Conservation (phyloP, 92 coral and sea anemone genomes). For the Epizoanthus ramosus region DNA sequence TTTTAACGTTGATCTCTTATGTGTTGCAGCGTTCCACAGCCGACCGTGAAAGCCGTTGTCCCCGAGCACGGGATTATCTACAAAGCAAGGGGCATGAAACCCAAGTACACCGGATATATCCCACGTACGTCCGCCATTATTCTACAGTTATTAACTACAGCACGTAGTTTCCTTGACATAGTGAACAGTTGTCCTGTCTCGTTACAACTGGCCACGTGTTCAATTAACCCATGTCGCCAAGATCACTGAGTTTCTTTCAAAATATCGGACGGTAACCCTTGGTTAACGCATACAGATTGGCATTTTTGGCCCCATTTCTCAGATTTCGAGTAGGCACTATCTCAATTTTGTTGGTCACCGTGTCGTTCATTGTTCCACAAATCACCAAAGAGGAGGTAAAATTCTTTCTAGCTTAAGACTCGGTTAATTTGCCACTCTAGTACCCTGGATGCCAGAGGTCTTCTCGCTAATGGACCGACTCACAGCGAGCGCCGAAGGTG, state of each 20-base stretch:
- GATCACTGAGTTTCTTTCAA: background rate
- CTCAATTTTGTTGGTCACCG: too few relatives aligned
- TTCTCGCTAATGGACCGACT: too few relatives aligned
- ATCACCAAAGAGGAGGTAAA: too few relatives aligned
- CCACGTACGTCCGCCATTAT: conserved; percentile 78
- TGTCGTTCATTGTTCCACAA: too few relatives aligned
- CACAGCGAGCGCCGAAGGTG: too few relatives aligned
- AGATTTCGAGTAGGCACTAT: too few relatives aligned
- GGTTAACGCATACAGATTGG: too few relatives aligned
- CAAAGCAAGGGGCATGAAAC: conserved; percentile 85
- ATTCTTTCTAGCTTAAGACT: too few relatives aligned
- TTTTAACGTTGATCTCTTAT: background rate
- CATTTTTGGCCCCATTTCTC: too few relatives aligned
- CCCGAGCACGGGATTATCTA: conserved; percentile 83
- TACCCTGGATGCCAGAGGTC: too few relatives aligned
- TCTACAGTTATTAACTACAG: too few relatives aligned
- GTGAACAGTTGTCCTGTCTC: background rate
- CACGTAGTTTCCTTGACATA: background rate
- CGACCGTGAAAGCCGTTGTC: conserved; percentile 60
- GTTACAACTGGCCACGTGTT: background rate
- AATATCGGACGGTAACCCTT: background rate
- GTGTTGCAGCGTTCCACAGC: conserved; percentile 52
- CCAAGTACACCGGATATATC: conserved; percentile 96
- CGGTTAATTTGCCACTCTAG: too few relatives aligned
- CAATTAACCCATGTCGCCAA: background rate